Percentiles rank a stretch among this genome's conserved stretches.
phyloP scores from a whole-genome alignment of 2,888 invertebrate genomes.

The Nomada fabriciana region DNA sequence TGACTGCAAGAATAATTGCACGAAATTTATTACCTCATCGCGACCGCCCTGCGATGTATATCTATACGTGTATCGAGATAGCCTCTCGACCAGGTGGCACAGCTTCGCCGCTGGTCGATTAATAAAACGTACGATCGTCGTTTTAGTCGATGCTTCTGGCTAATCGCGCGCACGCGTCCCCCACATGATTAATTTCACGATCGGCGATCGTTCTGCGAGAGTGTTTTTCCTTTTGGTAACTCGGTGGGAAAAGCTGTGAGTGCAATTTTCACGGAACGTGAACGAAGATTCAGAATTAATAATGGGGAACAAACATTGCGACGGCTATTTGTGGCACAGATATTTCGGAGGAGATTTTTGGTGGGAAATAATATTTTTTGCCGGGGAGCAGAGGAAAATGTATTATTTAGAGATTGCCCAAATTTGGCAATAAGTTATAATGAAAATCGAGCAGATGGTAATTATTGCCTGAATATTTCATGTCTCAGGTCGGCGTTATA shows the following conservation, averaged over 20 bases:
- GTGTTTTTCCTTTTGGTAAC: too few relatives aligned
- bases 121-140: slow-evolving; percentile 45
- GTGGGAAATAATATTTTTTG: too few relatives aligned
- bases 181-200: too few relatives aligned
- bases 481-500: background rate
- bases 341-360: too few relatives aligned
- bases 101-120: slow-evolving; percentile 29
- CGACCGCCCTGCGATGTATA: slow-evolving; percentile 36
- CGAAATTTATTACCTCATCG: slow-evolving; percentile 60
- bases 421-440: background rate
- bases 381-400: too few relatives aligned
- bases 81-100: slow-evolving; percentile 40
- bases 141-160: slow-evolving; percentile 32
- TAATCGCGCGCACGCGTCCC: slow-evolving; percentile 25
- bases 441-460: background rate
- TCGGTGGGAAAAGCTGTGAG: too few relatives aligned
- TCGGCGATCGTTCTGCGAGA: too few relatives aligned
- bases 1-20: slow-evolving; percentile 54
- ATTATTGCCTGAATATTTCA: slow-evolving; percentile 7
- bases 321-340: too few relatives aligned
- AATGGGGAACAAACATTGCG: too few relatives aligned
- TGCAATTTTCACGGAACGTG: too few relatives aligned
- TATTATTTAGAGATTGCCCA: too few relatives aligned
- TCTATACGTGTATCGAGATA: slow-evolving; percentile 21
- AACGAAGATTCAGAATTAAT: too few relatives aligned